Conservation (phyloP, 2,888 invertebrate genomes). For the Cantharis lateralis region DNA sequence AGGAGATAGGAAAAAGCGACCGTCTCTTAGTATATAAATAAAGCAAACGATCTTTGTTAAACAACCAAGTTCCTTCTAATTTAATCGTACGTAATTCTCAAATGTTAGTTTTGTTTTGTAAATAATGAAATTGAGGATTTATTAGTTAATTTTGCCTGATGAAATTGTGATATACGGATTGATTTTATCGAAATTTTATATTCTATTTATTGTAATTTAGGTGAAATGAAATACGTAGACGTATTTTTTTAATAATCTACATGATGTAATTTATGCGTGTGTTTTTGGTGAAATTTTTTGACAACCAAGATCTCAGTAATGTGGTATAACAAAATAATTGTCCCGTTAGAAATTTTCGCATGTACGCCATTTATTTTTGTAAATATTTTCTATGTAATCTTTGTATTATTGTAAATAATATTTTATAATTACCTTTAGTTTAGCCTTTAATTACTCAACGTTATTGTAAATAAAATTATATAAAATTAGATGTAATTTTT, state of each 20-base stretch:
- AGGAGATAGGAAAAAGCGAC: constrained; percentile 76
- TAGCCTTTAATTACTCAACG: neutral
- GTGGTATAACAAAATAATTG: neutral
- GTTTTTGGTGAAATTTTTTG: neutral
- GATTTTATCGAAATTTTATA: constrained; percentile 19
- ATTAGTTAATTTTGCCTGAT: constrained; percentile 17
- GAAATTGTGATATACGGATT: constrained; percentile 26
- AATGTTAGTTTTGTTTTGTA: neutral
- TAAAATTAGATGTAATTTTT: neutral
- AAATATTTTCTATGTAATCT: neutral
- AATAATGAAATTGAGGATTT: constrained; percentile 1
- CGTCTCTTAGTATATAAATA: constrained; percentile 74
- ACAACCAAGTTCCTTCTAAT: neutral
- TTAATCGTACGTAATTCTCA: neutral
- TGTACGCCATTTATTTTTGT: neutral
- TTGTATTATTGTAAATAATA: neutral
- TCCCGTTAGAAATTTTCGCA: neutral
- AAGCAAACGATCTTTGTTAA: neutral
- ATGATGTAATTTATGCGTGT: neutral
- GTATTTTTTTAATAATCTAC: neutral
- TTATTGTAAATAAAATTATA: neutral
- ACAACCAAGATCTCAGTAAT: neutral
- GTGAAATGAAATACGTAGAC: constrained; percentile 8
- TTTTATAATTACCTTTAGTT: neutral
- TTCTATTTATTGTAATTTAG: constrained; percentile 22